phyloP scores from a whole-genome alignment of 1,140 invertebrate species.

The Drosophila jambulina region DNA sequence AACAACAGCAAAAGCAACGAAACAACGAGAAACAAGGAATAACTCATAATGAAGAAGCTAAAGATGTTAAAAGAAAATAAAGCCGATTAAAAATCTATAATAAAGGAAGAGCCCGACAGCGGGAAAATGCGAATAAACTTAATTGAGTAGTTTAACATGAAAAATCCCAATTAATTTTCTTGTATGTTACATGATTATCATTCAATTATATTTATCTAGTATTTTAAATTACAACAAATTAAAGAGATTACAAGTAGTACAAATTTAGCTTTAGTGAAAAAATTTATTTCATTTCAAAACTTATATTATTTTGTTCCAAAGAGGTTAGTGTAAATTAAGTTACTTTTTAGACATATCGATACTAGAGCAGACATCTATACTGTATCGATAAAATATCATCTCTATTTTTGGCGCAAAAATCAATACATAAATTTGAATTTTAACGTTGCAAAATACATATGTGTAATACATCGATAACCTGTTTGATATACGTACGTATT shows the following conservation, averaged over 20 bases:
- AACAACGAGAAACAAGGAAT: conserved; percentile 3
- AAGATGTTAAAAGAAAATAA: background rate
- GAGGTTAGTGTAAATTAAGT: too few relatives aligned
- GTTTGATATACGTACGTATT: background rate
- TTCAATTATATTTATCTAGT: background rate
- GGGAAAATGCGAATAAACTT: background rate
- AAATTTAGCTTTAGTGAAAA: background rate
- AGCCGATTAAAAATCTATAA: background rate
- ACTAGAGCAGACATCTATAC: background rate
- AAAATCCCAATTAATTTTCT: background rate
- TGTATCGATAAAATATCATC: background rate
- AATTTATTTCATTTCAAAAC: background rate
- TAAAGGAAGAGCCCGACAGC: background rate
- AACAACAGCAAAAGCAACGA: background rate
- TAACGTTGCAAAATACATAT: background rate
- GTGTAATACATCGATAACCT: background rate
- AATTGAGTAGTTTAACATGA: background rate
- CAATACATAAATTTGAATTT: background rate
- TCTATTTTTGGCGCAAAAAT: background rate
- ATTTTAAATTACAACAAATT: background rate
- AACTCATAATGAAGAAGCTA: background rate
- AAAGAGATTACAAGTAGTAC: too few relatives aligned
- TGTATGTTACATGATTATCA: background rate
- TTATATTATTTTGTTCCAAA: background rate
- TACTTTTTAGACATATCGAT: background rate